A percentile compares a stretch with the other conserved stretches of the same genome.
Evolutionary conservation across 2,888 invertebrate species (phyloP).

Genomic region (Apoderus coryli): DNA sequence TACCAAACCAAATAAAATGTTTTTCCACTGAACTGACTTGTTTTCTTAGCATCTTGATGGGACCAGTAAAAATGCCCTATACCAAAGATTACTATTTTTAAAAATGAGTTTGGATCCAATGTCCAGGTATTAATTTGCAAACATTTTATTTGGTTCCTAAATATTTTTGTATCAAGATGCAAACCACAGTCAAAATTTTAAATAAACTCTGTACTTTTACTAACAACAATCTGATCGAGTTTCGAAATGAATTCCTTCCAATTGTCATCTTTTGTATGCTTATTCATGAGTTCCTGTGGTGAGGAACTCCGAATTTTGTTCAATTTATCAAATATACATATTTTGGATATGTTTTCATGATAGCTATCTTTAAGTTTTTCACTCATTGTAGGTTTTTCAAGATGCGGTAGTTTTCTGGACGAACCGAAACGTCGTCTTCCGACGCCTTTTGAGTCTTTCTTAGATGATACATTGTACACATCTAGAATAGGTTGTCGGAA

Average conservation of each 20-base stretch:
- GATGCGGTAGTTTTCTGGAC: conserved; percentile 9
- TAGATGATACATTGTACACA: conserved; percentile 12
- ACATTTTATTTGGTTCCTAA: too few species aligned
- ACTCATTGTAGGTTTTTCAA: conserved; percentile 10
- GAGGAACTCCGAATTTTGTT: conserved; percentile 2
- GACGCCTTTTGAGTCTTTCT: conserved; percentile 4
- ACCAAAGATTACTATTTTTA: too few species aligned
- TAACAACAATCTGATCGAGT: conserved; percentile 36
- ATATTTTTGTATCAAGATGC: too few species aligned
- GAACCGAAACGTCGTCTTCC: conserved; percentile 12
- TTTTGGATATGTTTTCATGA: conserved; percentile 8
- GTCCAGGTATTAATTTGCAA: too few species aligned
- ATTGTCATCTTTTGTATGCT: conserved; percentile 26
- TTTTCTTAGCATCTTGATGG: too few species aligned
- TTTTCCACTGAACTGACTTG: too few species aligned
- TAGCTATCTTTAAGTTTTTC: conserved; percentile 5
- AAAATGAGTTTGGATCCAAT: too few species aligned
- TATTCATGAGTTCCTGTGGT: conserved; percentile 2
- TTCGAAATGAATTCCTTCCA: conserved; percentile 37
- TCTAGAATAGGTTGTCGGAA: conserved; percentile 14
- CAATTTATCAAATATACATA: conserved; percentile 10
- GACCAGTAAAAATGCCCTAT: too few species aligned
- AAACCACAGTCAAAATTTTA: too few species aligned
- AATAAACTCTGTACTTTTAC: conserved; percentile 34
- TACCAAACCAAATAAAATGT: too few species aligned